phyloP scores from a whole-genome alignment of 2,113 vertebrate genomes.

The Dissostichus mawsoni region DNA sequence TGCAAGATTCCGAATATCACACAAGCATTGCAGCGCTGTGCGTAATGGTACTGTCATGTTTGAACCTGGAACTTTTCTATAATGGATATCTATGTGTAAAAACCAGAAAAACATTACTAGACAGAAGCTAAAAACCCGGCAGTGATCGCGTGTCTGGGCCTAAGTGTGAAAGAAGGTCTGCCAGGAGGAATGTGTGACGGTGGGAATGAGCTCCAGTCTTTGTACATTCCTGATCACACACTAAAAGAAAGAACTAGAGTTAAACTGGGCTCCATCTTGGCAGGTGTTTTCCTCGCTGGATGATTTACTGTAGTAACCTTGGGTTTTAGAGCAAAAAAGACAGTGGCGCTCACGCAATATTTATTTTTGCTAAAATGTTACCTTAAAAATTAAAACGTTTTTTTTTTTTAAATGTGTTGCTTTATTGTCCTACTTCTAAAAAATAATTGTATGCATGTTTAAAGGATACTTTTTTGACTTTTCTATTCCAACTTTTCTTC shows the following conservation, averaged over 20 bases:
- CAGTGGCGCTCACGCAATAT: background rate
- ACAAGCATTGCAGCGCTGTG: conserved; percentile 11
- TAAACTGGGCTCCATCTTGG: background rate
- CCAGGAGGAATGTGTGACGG: background rate
- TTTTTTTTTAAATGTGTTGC: conserved; percentile 10
- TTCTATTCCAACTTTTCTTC: background rate
- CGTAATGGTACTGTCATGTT: conserved; percentile 15
- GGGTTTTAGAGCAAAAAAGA: background rate
- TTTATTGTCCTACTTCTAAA: background rate
- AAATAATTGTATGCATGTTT: background rate
- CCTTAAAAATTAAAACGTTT: background rate
- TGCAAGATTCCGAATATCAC: conserved; percentile 16
- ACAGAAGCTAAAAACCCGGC: background rate
- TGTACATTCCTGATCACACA: background rate
- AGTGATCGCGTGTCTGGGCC: conserved; percentile 13
- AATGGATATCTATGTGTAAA: conserved; percentile 14
- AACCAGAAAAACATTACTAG: conserved; percentile 20
- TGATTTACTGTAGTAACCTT: conserved; percentile 14
- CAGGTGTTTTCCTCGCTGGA: background rate
- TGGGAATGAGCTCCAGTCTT: conserved; percentile 25
- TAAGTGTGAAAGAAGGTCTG: conserved; percentile 27
- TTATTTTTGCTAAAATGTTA: conserved; percentile 4
- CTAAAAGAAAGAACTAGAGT: conserved; percentile 1
- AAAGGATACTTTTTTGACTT: background rate
- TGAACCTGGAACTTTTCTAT: conserved; percentile 9